Conservation (phyloP, 2,113 vertebrate species). For the Saiga tatarica region DNA sequence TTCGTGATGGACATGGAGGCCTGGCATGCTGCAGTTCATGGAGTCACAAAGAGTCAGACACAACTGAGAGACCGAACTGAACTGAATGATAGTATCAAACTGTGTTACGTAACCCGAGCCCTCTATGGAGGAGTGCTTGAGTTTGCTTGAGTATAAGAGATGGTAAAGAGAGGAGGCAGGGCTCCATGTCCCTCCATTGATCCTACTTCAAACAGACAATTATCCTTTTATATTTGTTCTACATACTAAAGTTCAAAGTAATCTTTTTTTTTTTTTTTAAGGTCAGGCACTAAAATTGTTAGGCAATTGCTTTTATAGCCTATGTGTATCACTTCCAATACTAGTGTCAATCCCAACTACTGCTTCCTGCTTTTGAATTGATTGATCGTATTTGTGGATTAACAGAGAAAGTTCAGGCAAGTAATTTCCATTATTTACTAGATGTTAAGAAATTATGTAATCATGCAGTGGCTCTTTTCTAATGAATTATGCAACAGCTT, state of each 20-base stretch:
- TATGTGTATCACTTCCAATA: background rate
- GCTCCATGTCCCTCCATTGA: background rate
- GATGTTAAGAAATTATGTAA: slow-evolving; percentile 14
- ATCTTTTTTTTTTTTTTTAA: background rate
- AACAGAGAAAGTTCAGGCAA: background rate
- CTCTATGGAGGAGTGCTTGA: background rate
- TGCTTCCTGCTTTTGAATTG: background rate
- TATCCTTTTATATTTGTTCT: background rate
- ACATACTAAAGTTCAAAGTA: background rate
- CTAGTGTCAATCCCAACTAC: background rate
- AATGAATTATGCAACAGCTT: background rate
- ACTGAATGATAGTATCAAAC: background rate
- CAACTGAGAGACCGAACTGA: too few relatives aligned
- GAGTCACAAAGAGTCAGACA: too few relatives aligned
- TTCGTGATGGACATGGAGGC: too few relatives aligned
- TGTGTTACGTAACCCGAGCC: background rate
- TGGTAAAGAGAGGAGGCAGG: background rate
- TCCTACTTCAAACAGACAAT: background rate
- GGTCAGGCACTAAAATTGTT: background rate
- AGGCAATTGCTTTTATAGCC: background rate
- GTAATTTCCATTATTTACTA: background rate
- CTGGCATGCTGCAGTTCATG: too few relatives aligned
- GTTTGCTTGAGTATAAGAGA: background rate
- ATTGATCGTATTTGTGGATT: background rate
- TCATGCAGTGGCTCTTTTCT: background rate